phyloP scores from a whole-genome alignment of 2,888 invertebrate genomes.

The Lasioglossum vierecki region DNA sequence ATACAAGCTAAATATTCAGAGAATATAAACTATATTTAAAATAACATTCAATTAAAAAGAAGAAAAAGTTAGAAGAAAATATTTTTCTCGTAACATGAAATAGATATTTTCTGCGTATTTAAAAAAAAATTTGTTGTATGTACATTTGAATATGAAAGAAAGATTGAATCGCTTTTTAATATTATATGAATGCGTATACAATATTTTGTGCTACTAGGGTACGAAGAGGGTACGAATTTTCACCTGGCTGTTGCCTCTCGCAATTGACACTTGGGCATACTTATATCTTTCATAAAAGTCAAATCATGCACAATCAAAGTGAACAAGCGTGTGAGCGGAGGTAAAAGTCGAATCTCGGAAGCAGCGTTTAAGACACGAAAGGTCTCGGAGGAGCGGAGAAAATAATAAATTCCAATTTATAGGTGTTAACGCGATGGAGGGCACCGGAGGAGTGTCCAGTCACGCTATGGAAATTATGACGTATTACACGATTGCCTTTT shows the following conservation, averaged over 20 bases:
- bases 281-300: neutral
- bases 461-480: slow-evolving; percentile 82
- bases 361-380: neutral
- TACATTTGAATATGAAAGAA: too few species aligned
- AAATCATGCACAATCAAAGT: neutral
- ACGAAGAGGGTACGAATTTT: neutral
- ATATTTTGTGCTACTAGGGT: too few species aligned
- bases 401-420: slow-evolving; percentile 58
- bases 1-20: too few species aligned
- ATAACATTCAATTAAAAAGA: too few species aligned
- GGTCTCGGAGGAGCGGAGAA: slow-evolving; percentile 36
- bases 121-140: too few species aligned
- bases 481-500: slow-evolving; percentile 80
- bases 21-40: too few species aligned
- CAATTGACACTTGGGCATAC: neutral
- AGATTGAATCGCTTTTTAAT: too few species aligned
- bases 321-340: neutral
- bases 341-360: slow-evolving; percentile 2
- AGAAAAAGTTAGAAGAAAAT: too few species aligned
- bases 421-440: slow-evolving; percentile 62
- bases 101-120: too few species aligned
- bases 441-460: slow-evolving; percentile 72
- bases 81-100: too few species aligned
- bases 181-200: too few species aligned
- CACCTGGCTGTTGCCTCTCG: neutral